Evolutionary conservation across 1,140 invertebrate genomes (phyloP).

Genomic region (Stenopsyche tienmushanensis): DNA sequence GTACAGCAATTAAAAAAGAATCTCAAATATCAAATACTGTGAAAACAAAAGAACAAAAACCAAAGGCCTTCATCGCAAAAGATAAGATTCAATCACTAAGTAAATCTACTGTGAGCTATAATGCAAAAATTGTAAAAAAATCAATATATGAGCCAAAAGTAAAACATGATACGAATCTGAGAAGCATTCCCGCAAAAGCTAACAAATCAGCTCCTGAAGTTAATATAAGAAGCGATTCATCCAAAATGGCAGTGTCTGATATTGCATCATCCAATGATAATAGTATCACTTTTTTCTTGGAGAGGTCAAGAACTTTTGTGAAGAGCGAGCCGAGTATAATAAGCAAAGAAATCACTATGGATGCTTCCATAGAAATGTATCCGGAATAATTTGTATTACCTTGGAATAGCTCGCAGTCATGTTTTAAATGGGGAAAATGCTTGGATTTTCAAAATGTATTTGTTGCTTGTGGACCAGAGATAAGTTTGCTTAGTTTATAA

Average conservation of each 20-base stretch:
- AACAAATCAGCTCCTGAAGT: neutral
- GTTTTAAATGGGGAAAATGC: too few relatives aligned
- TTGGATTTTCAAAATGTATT: too few relatives aligned
- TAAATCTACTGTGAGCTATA: slow-evolving; percentile 6
- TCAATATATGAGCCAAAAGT: neutral
- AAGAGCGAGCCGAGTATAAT: slow-evolving; percentile 18
- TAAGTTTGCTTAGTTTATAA: too few relatives aligned
- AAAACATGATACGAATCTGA: neutral
- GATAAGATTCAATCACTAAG: neutral
- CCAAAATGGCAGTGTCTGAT: neutral
- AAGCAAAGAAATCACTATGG: slow-evolving; percentile 20
- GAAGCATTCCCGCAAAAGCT: neutral
- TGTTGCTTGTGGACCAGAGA: too few relatives aligned
- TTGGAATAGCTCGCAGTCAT: too few relatives aligned
- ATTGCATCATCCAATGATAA: neutral
- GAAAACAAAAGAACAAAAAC: neutral
- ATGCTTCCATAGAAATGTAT: slow-evolving; percentile 23
- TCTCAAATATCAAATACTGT: neutral
- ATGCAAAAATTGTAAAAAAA: slow-evolving; percentile 5
- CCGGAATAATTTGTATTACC: too few relatives aligned
- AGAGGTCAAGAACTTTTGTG: slow-evolving; percentile 12
- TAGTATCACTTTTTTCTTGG: neutral
- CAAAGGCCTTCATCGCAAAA: neutral
- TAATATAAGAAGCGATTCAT: neutral
- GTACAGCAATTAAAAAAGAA: neutral